Evolutionary conservation across 2,113 vertebrate genomes (phyloP), one percentile per base, ranked within the genome.

Genomic region (Micronisus gabar): DNA sequence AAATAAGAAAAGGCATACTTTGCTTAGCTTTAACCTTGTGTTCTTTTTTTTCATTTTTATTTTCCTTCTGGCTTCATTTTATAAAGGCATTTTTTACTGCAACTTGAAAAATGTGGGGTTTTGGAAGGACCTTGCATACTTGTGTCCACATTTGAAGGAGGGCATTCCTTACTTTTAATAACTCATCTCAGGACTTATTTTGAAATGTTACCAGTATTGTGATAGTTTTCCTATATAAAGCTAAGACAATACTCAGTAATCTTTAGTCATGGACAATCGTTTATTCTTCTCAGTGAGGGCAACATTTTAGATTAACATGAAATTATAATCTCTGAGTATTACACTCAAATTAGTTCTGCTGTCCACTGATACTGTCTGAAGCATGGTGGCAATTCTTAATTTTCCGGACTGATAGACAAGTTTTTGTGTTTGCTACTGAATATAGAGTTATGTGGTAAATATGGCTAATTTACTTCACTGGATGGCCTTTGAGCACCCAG

Each of bases 41-140:
- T 1, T 43, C 1, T 5, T 76, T 34, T 23, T 23, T 5, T 1
- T 13, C 0, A 6, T 13, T 22, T 68, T 56, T 62, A 10, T 59
- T 87, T 21, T 66, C 55, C 23, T 61, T 68, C 11, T 65, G 4
- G 13, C 34, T 75, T 85, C 8, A 29, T 55, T 73, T 84, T 55
- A 15, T 10, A 45, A 61, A 30, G 38, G 6, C 3, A 45, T 52
- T 78, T 84, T 79, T 52, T 32, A 76, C n/a, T 73, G 9, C 26
- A 20, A 43, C 47, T 91, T 90, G 19, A 59, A 61, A 91, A 91
- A 30, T 25, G 5, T 25, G 10, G 5, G 6, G 3, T 32, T 45
- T 86, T 85, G 22, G 38, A 50, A 80, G 4, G 3, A 15, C 15
- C 13, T 41, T 81, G 11, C 20, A 91, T 67, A 41, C 22, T 12